Evolutionary conservation across 1,140 invertebrate species (phyloP).

Genomic region (Babylonia areolata): DNA sequence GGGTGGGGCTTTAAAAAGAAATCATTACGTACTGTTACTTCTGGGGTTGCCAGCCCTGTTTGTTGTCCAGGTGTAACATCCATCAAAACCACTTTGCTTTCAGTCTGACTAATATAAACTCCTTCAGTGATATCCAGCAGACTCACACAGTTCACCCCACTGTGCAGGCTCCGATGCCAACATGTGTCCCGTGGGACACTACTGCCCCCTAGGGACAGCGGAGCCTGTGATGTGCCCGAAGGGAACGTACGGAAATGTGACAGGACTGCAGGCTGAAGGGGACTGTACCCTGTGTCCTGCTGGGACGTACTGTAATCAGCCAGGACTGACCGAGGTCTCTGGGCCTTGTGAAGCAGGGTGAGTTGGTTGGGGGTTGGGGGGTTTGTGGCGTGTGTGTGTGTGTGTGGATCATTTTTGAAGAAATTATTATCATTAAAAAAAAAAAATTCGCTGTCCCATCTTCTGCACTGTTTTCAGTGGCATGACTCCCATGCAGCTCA

Average conservation of each 20-base stretch:
- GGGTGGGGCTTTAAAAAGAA: no score
- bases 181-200: slow-evolving; percentile 68
- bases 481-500: no score
- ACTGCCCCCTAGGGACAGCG: slow-evolving; percentile 64
- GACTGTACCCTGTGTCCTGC: slow-evolving; percentile 67
- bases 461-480: background rate
- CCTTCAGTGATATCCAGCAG: no score
- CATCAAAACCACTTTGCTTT: no score
- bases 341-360: slow-evolving; percentile 69
- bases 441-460: background rate
- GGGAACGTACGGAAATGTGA: slow-evolving; percentile 66
- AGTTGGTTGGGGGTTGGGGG: slow-evolving; percentile 10
- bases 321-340: slow-evolving; percentile 56
- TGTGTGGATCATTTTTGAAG: no score
- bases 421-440: no score
- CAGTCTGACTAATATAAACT: no score
- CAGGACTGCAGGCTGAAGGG: slow-evolving; percentile 58
- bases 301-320: slow-evolving; percentile 62
- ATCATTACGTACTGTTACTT: no score
- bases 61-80: no score
- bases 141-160: background rate
- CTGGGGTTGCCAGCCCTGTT: no score
- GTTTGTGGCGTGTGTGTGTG: background rate
- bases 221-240: slow-evolving; percentile 65
- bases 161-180: slow-evolving; percentile 66